These are phyloP conservation scores for Zelleria hepariella DNA, from an alignment of 2,888 invertebrate genomes.

Conservation along the genomic window DNA sequence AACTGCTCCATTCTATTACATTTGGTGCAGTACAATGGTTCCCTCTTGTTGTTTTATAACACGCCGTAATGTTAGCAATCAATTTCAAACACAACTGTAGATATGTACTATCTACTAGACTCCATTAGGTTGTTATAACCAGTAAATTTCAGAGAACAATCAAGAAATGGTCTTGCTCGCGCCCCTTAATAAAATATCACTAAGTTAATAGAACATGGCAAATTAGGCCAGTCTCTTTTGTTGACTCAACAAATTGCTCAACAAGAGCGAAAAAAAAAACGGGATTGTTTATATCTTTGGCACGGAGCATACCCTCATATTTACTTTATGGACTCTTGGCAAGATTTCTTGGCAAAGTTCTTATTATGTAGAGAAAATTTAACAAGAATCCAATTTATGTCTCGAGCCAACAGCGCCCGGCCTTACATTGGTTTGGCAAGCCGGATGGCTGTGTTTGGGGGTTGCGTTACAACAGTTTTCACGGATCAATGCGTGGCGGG, in stretches of 20 bases:
- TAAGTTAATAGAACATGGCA: background rate
- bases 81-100: too few species aligned
- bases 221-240: background rate
- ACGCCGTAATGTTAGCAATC: too few species aligned
- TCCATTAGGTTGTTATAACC: too few species aligned
- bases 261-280: background rate
- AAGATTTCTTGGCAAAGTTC: slow-evolving; percentile 32
- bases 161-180: too few species aligned
- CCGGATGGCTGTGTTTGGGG: slow-evolving; percentile 9
- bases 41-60: too few species aligned
- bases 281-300: slow-evolving; percentile 19
- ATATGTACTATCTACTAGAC: too few species aligned
- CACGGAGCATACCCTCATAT: slow-evolving; percentile 16
- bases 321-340: slow-evolving; percentile 32
- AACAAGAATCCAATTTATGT: slow-evolving; percentile 26
- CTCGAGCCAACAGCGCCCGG: background rate
- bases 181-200: too few species aligned
- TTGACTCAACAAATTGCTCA: background rate
- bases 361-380: slow-evolving; percentile 31
- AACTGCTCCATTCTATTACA: too few species aligned
- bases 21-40: too few species aligned
- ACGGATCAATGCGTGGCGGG: background rate
- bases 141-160: too few species aligned
- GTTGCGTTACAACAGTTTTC: background rate
- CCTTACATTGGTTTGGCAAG: slow-evolving; percentile 12